These are phyloP conservation scores for Parotocinclus haroldoi DNA, from an alignment of 2,797 vertebrate genomes.

Conservation along the genomic window DNA sequence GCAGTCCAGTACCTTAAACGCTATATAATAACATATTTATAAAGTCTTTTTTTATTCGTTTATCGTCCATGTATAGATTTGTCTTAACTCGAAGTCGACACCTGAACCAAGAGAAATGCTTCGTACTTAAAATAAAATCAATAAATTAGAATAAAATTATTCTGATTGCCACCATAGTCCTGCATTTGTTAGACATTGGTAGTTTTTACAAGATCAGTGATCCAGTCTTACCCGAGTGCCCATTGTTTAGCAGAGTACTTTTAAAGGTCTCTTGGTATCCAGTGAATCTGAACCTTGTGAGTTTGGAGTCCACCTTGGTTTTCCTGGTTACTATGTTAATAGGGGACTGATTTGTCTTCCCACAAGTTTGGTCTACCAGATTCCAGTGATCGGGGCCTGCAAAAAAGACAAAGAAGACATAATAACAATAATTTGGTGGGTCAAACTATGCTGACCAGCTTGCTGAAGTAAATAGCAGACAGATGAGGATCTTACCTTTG, in stretches of 20 bases:
- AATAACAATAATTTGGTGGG: neutral
- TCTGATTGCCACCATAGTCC: no score
- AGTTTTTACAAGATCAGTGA: neutral
- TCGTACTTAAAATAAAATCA: no score
- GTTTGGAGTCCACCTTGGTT: constrained; percentile 48
- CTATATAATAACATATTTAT: no score
- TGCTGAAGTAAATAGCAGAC: neutral
- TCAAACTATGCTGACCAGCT: neutral
- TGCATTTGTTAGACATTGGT: no score
- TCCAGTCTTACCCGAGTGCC: constrained; percentile 76
- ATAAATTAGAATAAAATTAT: no score
- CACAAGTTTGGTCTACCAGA: constrained; percentile 39
- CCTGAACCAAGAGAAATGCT: no score
- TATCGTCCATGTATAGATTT: no score
- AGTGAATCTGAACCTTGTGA: constrained; percentile 69
- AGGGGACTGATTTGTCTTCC: constrained; percentile 73
- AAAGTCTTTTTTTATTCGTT: no score
- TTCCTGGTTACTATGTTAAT: constrained; percentile 79
- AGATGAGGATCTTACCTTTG: constrained; percentile 58
- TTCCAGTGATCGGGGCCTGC: constrained; percentile 77
- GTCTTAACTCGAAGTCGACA: no score
- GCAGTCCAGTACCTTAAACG: no score
- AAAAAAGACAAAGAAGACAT: neutral
- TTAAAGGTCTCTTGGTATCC: constrained; percentile 69
- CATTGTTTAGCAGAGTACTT: constrained; percentile 71